phyloP scores from a whole-genome alignment of 2,888 invertebrate genomes.

The Eubasilissa splendida region DNA sequence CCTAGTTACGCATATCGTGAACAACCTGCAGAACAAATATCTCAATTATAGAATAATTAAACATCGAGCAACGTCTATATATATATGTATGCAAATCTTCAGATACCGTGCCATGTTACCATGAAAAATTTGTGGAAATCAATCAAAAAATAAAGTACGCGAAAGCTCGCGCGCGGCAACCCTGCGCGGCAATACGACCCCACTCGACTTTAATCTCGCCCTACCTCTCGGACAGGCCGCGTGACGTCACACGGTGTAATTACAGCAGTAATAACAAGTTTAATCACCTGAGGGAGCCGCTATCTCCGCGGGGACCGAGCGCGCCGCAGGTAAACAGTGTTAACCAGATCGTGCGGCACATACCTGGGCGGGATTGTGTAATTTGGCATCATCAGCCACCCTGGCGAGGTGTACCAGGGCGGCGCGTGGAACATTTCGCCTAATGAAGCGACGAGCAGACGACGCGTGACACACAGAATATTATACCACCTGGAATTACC shows the following conservation, averaged over 20 bases:
- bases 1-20: no score
- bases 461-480: no score
- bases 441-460: no score
- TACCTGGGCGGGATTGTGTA: conserved; percentile 11
- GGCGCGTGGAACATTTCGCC: no score
- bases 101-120: no score
- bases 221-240: conserved; percentile 11
- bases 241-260: conserved; percentile 50
- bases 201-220: not conserved
- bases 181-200: conserved; percentile 4
- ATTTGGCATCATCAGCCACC: conserved; percentile 2
- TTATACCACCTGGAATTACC: no score
- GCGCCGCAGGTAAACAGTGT: not conserved
- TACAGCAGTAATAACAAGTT: conserved; percentile 57
- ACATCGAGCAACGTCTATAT: no score
- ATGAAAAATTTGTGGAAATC: no score
- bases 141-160: no score
- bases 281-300: conserved; percentile 49
- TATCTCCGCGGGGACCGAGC: not conserved
- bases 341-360: not conserved
- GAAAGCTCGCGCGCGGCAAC: not conserved
- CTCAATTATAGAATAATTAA: no score
- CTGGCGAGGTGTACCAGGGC: not conserved
- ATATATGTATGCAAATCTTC: no score
- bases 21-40: no score